Base-by-base conservation (phyloP, 2,888 invertebrate genomes). In the Falcaria lacertinaria region DNA sequence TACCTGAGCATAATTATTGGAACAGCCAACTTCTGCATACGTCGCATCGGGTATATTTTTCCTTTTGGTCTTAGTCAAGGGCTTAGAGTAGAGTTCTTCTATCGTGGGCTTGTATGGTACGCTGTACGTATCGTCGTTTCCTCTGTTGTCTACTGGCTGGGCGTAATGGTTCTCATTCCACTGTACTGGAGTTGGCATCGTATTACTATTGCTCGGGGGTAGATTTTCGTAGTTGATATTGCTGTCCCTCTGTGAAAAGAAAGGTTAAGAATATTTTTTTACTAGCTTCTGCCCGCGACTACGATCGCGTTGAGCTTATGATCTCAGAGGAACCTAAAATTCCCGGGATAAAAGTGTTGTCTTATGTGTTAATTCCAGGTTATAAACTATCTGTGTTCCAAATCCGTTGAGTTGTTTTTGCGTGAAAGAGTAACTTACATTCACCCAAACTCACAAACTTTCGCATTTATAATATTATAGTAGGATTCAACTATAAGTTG, bases 31-130 rank as follows among this genome's bases (percentile, higher is more conserved):
- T 28, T 28, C 28, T 11, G 28, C 28, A 11, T 28, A 28, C 7
- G 28, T 28, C 7, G 11, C 8, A 5, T 28, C 28, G 3, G 6
- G 7, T 3, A 17, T 13, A 13, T 40, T 5, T 22, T 17, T 16
- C 6, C 2, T 15, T 17, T 38, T 8, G 43, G 44, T 19, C 52
- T 35, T 15, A 22, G 25, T 8, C 3, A n/a, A n/a, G n/a, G 55
- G 55, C 14, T 44, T 36, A 0, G 55, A 39, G 16, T 56, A 56
- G 7, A 56, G 22, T 1, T 46, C 44, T 3, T 39, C 41, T 5
- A 43, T 42, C 39, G 4, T 38, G 2, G 45, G 43, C 0, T n/a
- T 25, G 22, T 45, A 48, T 2, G 52, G 49, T 0, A 19, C 17
- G 1, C 43, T 36, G 35, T 51, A 48, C 2, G 35, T 39, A 7